Conservation (phyloP, 2,888 invertebrate genomes). For the Hydrotaea cyrtoneurina region DNA sequence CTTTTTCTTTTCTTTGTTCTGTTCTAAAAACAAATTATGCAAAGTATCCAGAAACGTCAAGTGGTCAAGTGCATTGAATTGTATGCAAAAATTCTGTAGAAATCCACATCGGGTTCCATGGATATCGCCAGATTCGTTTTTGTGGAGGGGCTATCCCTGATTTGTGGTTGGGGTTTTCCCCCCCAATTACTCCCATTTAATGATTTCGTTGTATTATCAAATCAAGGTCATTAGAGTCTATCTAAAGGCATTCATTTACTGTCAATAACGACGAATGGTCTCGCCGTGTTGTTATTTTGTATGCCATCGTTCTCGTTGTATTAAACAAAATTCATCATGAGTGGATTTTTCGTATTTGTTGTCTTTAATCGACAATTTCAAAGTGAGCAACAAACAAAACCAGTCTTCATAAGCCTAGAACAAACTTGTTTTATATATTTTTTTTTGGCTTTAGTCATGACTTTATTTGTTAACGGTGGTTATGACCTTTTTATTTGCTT, state of each 20-base stretch:
- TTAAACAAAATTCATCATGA: not conserved
- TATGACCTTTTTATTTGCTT: not conserved
- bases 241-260: not conserved
- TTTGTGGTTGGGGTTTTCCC: too few relatives aligned
- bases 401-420: constrained; percentile 18
- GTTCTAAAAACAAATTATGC: constrained; percentile 21
- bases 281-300: not conserved
- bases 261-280: not conserved
- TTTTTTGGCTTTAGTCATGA: not conserved
- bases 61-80: constrained; percentile 10
- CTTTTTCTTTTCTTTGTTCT: constrained; percentile 33
- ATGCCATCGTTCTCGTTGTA: not conserved
- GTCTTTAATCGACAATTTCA: not conserved
- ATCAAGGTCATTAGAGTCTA: constrained; percentile 29
- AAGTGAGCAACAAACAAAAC: not conserved
- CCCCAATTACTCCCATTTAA: not conserved
- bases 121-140: too few relatives aligned
- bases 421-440: constrained; percentile 11
- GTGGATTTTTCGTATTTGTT: not conserved
- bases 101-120: not conserved
- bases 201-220: constrained; percentile 10
- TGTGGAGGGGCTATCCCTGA: too few relatives aligned
- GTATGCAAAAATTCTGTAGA: not conserved
- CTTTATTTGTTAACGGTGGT: not conserved
- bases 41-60: not conserved